Evolutionary conservation across 2,888 invertebrate species (phyloP).

Genomic region (Lasioglossum morio): DNA sequence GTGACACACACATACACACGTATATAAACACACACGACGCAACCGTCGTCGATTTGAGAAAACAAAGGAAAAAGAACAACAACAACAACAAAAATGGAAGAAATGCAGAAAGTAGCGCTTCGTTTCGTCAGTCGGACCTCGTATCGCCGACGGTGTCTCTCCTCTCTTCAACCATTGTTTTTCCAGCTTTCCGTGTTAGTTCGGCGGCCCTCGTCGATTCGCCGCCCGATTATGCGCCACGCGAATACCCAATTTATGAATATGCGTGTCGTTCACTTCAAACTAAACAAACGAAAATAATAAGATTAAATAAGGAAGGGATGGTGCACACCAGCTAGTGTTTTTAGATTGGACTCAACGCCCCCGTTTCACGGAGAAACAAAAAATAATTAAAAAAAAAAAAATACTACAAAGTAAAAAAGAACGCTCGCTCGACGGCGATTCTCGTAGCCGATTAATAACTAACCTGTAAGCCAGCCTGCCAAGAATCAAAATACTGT

Average conservation of each 20-base stretch:
- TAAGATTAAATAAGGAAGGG: slow-evolving; percentile 40
- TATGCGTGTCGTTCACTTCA: slow-evolving; percentile 61
- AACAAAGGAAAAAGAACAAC: neutral
- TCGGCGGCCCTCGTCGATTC: slow-evolving; percentile 60
- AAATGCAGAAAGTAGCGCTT: neutral
- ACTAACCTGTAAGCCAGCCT: slow-evolving; percentile 76
- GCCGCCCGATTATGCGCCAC: slow-evolving; percentile 47
- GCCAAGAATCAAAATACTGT: slow-evolving; percentile 79
- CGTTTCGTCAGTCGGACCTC: neutral
- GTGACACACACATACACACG: neutral
- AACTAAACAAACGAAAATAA: slow-evolving; percentile 22
- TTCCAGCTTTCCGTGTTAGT: slow-evolving; percentile 64
- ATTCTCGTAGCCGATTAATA: slow-evolving; percentile 71
- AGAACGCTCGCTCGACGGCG: slow-evolving; percentile 73
- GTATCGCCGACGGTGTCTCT: neutral
- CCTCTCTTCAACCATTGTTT: slow-evolving; percentile 3
- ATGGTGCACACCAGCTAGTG: slow-evolving; percentile 73
- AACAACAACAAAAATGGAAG: neutral
- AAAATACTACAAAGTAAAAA: neutral
- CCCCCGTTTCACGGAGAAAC: slow-evolving; percentile 60
- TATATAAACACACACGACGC: neutral
- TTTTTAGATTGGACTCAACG: slow-evolving; percentile 73
- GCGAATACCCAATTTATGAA: slow-evolving; percentile 67
- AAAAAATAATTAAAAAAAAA: neutral
- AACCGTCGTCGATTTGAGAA: slow-evolving; percentile 1